Base-by-base conservation (phyloP, 2,888 invertebrate species). In the Sphinx pinastri region DNA sequence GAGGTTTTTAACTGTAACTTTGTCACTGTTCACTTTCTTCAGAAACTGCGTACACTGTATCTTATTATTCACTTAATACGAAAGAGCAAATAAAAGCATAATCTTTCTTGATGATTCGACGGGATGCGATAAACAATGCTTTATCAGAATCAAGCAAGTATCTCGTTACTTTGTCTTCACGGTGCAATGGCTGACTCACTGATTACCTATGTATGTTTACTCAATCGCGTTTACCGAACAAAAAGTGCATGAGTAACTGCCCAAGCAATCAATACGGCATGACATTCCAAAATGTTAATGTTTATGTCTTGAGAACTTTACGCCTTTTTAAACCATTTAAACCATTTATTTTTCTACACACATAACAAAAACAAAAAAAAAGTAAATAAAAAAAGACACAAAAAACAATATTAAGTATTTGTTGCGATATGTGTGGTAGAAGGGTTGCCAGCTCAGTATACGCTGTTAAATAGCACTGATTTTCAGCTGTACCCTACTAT, bases 201-300 rank as follows among this genome's bases (percentile, higher is more conserved):
- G 63, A 63, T 63, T 63, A 63, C 47, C 63, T 49, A 49, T 49
- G 57, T 55, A 10, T 57, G 63, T 63, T 63, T 63, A 63, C 63
- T 63, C 63, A 63, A 49, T 49, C 63, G 16, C 49, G 19, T 47
- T 47, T 47, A 49, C 60, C 49, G 38, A 38, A 63, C 63, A 63
- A 63, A 63, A 63, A 63, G 19, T 60, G 47, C 47, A 60, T 49
- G 49, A 63, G 63, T 63, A 63, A 49, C 49, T 49, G 49, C 12
- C 16, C 49, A 63, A 49, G 49, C 49, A 63, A 63, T 63, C 63
- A 63, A 63, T 49, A 49, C 13, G 16, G 13, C 49, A 63, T 63
- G 47, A 63, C 63, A 63, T 63, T 63, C 47, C 47, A 49, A 19
- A 6, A 19, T 25, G 63, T 19, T 49, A 19, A 59, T 59, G n/a